phyloP scores from a whole-genome alignment of 2,113 vertebrate species.

The Zapus hudsonius region DNA sequence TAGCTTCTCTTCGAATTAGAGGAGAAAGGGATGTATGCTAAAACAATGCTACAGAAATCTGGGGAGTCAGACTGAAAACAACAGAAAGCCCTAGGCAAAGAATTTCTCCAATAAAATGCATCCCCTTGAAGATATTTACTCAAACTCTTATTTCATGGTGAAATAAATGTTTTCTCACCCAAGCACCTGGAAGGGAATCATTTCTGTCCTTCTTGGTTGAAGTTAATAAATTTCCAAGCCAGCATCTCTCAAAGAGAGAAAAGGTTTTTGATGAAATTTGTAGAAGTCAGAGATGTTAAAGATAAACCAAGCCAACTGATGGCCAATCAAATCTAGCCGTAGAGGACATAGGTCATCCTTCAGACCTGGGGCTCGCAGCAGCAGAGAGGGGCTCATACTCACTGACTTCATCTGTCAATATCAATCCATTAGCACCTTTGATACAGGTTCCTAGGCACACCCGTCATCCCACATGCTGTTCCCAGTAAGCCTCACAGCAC shows the following conservation, averaged over 20 bases:
- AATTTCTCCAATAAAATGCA: constrained; percentile 59
- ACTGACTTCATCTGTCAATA: background rate
- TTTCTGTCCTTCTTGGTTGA: constrained; percentile 26
- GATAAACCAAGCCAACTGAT: constrained; percentile 26
- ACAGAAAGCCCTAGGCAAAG: constrained; percentile 67
- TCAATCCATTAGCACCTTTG: constrained; percentile 54
- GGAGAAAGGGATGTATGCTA: constrained; percentile 55
- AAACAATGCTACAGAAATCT: constrained; percentile 60
- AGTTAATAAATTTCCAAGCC: constrained; percentile 35
- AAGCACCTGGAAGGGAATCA: constrained; percentile 44
- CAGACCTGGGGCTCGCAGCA: background rate
- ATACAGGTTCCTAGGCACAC: background rate
- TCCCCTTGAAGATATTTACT: constrained; percentile 55
- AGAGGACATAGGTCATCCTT: background rate
- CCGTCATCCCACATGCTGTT: background rate
- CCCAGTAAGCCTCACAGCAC: constrained; percentile 74
- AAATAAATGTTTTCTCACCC: constrained; percentile 31
- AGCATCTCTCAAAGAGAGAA: constrained; percentile 35
- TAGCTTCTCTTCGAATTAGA: constrained; percentile 66
- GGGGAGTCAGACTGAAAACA: constrained; percentile 72
- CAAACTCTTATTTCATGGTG: constrained; percentile 63
- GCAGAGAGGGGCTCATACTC: background rate
- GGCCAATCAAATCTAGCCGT: background rate
- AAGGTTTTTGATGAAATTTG: background rate
- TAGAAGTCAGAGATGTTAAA: constrained; percentile 16